Conservation (phyloP, 2,797 vertebrate species). For the Trematomus bernacchii region DNA sequence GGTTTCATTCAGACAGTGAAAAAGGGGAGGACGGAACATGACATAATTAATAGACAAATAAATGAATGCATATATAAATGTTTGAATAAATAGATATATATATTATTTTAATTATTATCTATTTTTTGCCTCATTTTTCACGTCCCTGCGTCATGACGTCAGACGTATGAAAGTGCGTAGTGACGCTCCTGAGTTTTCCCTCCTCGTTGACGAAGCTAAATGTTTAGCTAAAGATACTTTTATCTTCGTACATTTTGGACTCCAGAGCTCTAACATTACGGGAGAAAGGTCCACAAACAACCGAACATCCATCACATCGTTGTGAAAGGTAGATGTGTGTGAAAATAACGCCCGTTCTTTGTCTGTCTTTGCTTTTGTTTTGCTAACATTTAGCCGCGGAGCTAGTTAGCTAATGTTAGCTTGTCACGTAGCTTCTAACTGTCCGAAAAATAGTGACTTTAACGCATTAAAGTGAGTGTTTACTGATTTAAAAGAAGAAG, state of each 20-base stretch:
- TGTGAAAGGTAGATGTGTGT: conserved; percentile 10
- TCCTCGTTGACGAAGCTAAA: conserved; percentile 70
- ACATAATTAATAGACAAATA: too few relatives aligned
- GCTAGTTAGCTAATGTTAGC: conserved; percentile 57
- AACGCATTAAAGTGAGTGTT: rapidly evolving
- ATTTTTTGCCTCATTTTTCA: too few relatives aligned
- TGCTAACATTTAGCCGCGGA: conserved; percentile 39
- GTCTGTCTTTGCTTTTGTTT: conserved; percentile 27
- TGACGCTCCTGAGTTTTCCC: conserved; percentile 68
- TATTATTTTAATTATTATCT: too few relatives aligned
- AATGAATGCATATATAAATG: too few relatives aligned
- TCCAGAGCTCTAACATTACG: rapidly evolving
- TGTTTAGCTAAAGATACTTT: conserved; percentile 39
- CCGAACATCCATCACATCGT: background rate
- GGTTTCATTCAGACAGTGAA: too few relatives aligned
- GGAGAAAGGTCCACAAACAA: background rate
- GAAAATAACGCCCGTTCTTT: rapidly evolving
- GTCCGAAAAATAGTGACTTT: rapidly evolving
- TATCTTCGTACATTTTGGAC: background rate
- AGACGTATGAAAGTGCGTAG: conserved; percentile 42
- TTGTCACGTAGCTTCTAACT: conserved; percentile 13
- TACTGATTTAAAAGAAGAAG: too few relatives aligned
- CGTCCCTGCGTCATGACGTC: conserved; percentile 24
- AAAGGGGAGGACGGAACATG: too few relatives aligned
- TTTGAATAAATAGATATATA: too few relatives aligned